Percentiles rank a stretch among this genome's conserved stretches.
Conservation (phyloP, 2,888 invertebrate species). For the Nymphalis c-album region DNA sequence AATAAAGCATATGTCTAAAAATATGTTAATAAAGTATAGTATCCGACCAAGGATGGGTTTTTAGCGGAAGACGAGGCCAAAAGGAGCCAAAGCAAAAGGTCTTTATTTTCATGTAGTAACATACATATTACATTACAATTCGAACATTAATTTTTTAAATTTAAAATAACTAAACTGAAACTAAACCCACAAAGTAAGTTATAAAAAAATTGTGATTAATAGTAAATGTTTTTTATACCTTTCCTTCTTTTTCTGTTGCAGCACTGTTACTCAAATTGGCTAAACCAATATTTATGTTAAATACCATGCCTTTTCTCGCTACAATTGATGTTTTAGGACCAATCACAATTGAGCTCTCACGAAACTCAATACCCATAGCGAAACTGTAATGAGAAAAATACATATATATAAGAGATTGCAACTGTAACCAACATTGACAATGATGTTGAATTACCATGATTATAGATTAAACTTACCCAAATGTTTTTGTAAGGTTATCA, state of each 20-base stretch:
- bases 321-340: constrained; percentile 92
- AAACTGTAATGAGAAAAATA: constrained; percentile 80
- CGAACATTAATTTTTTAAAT: neutral
- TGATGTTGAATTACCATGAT: neutral
- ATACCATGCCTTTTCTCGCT: constrained; percentile 96
- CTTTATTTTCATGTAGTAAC: no score
- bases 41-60: no score
- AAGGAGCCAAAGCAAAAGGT: no score
- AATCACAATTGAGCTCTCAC: constrained; percentile 95
- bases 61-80: no score
- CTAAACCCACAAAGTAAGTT: no score
- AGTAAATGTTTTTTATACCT: constrained; percentile 65
- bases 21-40: neutral
- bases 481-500: constrained; percentile 95
- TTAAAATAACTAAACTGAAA: neutral
- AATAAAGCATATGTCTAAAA: constrained; percentile 91
- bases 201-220: neutral
- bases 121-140: no score
- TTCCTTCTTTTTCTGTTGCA: constrained; percentile 92
- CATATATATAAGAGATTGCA: neutral
- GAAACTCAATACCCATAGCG: constrained; percentile 98
- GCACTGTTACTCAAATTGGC: constrained; percentile 91
- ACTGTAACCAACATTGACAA: neutral
- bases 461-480: constrained; percentile 82
- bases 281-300: constrained; percentile 96